A percentile compares a stretch with the other conserved stretches of the same genome.
Conservation (phyloP, 2,113 vertebrate species). For the Podarcis raffonei region DNA sequence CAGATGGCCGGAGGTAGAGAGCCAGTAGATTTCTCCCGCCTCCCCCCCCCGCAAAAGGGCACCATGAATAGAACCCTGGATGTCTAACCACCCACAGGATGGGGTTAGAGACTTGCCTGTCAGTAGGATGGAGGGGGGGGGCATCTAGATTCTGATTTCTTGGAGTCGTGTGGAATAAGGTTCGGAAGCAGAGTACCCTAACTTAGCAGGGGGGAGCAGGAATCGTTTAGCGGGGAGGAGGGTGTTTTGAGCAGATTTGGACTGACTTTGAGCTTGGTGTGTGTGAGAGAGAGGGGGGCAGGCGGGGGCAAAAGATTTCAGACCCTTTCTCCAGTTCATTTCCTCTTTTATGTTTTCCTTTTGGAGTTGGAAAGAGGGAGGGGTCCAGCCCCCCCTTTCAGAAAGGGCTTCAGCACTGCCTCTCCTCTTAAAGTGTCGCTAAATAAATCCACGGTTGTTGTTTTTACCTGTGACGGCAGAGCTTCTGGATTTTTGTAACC, state of each 20-base stretch:
- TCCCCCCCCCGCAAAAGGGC: not conserved
- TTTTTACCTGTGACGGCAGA: too few relatives aligned
- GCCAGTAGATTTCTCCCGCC: not conserved
- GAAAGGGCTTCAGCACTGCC: accelerated
- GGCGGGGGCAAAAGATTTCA: too few relatives aligned
- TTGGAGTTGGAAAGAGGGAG: not conserved
- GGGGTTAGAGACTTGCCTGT: not conserved
- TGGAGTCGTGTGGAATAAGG: not conserved
- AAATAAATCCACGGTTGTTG: too few relatives aligned
- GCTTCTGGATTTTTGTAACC: not conserved
- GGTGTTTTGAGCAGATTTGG: too few relatives aligned
- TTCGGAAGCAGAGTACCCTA: too few relatives aligned
- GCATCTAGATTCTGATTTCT: not conserved
- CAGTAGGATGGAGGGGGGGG: too few relatives aligned
- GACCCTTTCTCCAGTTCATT: not conserved
- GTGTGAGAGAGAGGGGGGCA: not conserved
- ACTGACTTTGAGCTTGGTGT: not conserved
- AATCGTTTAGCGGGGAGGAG: not conserved
- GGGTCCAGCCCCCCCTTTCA: not conserved
- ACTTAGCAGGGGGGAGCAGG: too few relatives aligned
- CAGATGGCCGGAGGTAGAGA: constrained; percentile 17
- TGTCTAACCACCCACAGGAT: not conserved
- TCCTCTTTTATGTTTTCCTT: not conserved
- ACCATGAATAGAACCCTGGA: not conserved
- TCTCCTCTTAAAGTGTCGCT: too few relatives aligned